Evolutionary conservation across 2,888 invertebrate species (phyloP).

Genomic region (Idaea aversata): DNA sequence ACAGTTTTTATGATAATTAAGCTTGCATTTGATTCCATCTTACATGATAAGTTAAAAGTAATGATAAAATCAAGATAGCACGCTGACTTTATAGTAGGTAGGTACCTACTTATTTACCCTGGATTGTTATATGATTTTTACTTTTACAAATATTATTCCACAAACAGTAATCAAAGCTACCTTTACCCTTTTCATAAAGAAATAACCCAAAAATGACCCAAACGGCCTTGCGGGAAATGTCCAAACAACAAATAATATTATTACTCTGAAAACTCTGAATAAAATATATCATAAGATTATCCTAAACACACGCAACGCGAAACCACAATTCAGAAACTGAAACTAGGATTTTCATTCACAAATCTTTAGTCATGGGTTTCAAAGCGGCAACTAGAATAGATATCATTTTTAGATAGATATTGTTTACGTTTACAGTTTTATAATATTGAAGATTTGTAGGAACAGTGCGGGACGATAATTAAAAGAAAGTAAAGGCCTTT

Average conservation of each 20-base stretch:
- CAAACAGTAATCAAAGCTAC: too few relatives aligned
- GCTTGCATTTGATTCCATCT: too few relatives aligned
- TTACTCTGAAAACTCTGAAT: not conserved
- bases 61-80: too few relatives aligned
- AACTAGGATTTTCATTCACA: slow-evolving; percentile 25
- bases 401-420: slow-evolving; percentile 2
- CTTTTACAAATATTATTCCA: too few relatives aligned
- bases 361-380: slow-evolving; percentile 17
- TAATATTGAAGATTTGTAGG: too few relatives aligned
- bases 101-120: too few relatives aligned
- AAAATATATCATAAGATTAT: slow-evolving; percentile 17
- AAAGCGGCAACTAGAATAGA: slow-evolving; percentile 3
- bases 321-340: slow-evolving; percentile 22
- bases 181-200: not conserved
- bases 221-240: not conserved
- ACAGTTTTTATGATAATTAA: too few relatives aligned
- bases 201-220: not conserved
- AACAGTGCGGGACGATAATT: too few relatives aligned
- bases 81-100: too few relatives aligned
- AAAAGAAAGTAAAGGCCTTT: too few relatives aligned
- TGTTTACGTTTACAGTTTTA: not conserved
- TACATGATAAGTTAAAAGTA: too few relatives aligned
- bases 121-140: too few relatives aligned
- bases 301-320: slow-evolving; percentile 15
- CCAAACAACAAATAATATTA: not conserved